A percentile compares a stretch with the other conserved stretches of the same genome.
These are phyloP conservation scores for Nothobranchius furzeri DNA, from an alignment of 2,113 vertebrate species.

Conservation along the genomic window DNA sequence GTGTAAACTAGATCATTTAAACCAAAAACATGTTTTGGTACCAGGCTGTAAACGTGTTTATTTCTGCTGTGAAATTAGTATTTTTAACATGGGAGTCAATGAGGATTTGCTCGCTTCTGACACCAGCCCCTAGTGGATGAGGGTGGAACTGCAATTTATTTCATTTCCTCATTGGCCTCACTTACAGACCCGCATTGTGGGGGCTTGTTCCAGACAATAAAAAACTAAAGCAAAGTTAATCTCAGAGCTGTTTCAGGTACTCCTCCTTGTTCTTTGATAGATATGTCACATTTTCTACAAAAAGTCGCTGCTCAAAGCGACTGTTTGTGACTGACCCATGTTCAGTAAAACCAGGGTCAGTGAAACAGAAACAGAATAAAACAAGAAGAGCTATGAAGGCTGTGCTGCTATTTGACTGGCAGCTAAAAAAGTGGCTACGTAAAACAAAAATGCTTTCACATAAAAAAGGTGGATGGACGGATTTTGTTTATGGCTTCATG, in stretches of 20 bases:
- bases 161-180: too few species aligned
- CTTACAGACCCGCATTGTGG: too few species aligned
- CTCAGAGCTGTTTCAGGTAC: slow-evolving; percentile 1
- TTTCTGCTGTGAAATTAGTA: too few species aligned
- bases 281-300: slow-evolving; percentile 10
- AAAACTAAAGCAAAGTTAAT: background rate
- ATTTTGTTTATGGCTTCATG: slow-evolving; percentile 55
- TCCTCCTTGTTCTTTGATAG: background rate
- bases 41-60: too few species aligned
- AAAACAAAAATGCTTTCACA: slow-evolving; percentile 12
- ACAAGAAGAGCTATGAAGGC: slow-evolving; percentile 2
- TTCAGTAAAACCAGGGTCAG: background rate
- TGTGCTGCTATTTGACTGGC: slow-evolving; percentile 1
- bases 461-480: background rate
- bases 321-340: background rate
- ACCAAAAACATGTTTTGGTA: too few species aligned
- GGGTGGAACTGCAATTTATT: too few species aligned
- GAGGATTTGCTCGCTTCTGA: too few species aligned
- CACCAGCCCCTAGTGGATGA: too few species aligned
- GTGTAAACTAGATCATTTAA: too few species aligned
- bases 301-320: slow-evolving; percentile 2
- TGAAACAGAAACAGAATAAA: background rate
- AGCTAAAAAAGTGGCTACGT: slow-evolving; percentile 14
- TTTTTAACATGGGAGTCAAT: too few species aligned
- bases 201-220: too few species aligned